These are phyloP conservation scores for Hypsopygia costalis DNA, from an alignment of 2,888 invertebrate genomes.

Conservation along the genomic window DNA sequence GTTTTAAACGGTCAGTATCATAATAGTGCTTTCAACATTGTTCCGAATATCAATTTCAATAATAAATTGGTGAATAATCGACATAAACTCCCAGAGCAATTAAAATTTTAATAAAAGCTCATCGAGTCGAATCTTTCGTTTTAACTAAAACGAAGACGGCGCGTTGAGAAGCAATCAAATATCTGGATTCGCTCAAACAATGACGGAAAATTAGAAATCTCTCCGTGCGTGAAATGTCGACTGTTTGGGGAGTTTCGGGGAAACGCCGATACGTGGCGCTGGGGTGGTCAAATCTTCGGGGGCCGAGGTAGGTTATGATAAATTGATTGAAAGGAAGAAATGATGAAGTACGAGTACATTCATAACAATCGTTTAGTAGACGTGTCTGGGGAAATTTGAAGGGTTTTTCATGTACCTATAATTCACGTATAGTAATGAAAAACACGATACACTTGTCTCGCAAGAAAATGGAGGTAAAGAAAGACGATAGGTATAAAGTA, in stretches of 20 bases:
- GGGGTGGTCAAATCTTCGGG: neutral
- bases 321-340: neutral
- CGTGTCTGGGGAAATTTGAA: neutral
- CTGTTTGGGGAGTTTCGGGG: conserved; percentile 14
- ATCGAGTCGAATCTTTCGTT: conserved; percentile 5
- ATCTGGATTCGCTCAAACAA: conserved; percentile 60
- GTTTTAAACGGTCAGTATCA: too few species aligned
- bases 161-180: conserved; percentile 51
- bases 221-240: conserved; percentile 57
- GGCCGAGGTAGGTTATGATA: neutral
- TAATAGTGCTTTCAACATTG: too few species aligned
- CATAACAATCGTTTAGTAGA: neutral
- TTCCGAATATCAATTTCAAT: too few species aligned
- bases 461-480: too few species aligned
- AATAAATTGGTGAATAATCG: neutral
- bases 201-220: conserved; percentile 65
- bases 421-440: too few species aligned
- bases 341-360: neutral
- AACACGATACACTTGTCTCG: too few species aligned
- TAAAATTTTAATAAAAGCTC: conserved; percentile 11
- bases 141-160: conserved; percentile 2
- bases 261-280: neutral
- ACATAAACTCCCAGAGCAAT: neutral
- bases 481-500: too few species aligned
- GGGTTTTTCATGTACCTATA: too few species aligned